Percentiles rank a stretch among this genome's conserved stretches.
Evolutionary conservation across 2,797 vertebrate genomes (phyloP).

Genomic region (Chlorospingus flavigularis): DNA sequence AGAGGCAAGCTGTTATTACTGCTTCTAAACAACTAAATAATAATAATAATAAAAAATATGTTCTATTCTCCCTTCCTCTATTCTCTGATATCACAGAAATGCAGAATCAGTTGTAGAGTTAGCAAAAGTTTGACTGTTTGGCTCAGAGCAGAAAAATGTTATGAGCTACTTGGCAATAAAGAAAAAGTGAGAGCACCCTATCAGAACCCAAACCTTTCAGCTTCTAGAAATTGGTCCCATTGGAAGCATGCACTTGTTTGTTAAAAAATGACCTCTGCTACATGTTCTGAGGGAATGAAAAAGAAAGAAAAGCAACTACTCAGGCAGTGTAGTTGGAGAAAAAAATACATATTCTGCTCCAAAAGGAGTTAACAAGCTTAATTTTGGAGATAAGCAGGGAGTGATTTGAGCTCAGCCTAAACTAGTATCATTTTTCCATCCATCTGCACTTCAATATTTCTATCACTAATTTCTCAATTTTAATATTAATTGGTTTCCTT

Average conservation of each 20-base stretch:
- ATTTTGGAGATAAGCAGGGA: not conserved
- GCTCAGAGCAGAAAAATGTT: not conserved
- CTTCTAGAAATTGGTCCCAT: slow-evolving; percentile 15
- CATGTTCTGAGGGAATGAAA: not conserved
- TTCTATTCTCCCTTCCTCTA: not conserved
- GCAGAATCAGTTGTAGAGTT: not conserved
- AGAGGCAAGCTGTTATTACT: not conserved
- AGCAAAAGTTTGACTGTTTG: not conserved
- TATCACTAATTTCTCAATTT: not conserved
- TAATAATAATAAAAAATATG: not conserved
- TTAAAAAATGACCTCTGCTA: not conserved
- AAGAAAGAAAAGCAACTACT: not conserved
- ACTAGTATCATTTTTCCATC: not conserved
- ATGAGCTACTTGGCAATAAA: not conserved
- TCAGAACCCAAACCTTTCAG: not conserved
- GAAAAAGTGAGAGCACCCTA: not conserved
- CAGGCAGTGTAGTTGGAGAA: not conserved
- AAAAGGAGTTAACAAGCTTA: not conserved
- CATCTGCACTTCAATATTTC: not conserved
- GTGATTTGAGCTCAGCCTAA: not conserved
- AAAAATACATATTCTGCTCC: not conserved
- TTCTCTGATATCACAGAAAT: not conserved
- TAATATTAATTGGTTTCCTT: not conserved
- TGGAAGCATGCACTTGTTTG: not conserved
- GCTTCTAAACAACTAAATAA: not conserved